Evolutionary conservation across 2,888 invertebrate species (phyloP).

Genomic region (Apamea anceps): DNA sequence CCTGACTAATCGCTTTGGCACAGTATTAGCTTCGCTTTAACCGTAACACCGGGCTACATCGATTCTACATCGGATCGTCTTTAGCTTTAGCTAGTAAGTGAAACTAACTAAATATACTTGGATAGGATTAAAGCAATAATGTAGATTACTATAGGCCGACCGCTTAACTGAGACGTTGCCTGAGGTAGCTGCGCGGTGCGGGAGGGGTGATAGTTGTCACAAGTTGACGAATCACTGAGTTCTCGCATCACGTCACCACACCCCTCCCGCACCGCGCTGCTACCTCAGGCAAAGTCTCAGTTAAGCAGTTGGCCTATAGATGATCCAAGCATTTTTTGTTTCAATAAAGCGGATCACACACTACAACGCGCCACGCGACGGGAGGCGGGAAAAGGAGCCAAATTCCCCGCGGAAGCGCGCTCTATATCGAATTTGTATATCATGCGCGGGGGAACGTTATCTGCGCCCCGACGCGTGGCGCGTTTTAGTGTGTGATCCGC

Average conservation of each 20-base stretch:
- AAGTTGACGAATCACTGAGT: no score
- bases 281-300: no score
- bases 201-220: no score
- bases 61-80: slow-evolving; percentile 19
- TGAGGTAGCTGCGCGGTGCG: no score
- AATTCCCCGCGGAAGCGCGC: no score
- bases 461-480: neutral
- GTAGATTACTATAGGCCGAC: neutral
- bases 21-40: slow-evolving; percentile 51
- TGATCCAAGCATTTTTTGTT: neutral
- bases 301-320: neutral
- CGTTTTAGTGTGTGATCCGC: neutral
- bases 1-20: slow-evolving; percentile 53
- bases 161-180: no score
- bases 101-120: slow-evolving; percentile 21
- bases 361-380: neutral
- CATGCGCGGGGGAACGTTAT: neutral
- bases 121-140: slow-evolving; percentile 3
- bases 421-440: no score
- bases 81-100: slow-evolving; percentile 24
- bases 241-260: no score
- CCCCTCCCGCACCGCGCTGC: no score
- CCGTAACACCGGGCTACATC: slow-evolving; percentile 18
- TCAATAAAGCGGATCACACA: neutral
- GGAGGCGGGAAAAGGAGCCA: neutral